Base-by-base conservation (phyloP, 2,113 vertebrate genomes). In the Eulemur macaco region DNA sequence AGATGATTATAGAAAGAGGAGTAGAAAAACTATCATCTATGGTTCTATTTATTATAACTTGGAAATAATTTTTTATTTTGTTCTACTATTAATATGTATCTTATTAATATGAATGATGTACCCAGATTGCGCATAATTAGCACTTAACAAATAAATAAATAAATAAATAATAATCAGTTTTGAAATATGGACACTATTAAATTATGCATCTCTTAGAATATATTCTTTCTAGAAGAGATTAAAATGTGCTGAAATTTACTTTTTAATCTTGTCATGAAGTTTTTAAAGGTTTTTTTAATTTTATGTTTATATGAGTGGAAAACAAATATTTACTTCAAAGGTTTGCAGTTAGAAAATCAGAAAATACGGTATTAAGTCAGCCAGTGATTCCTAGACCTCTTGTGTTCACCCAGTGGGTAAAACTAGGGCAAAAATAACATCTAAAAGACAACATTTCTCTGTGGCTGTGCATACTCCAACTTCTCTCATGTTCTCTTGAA, bases 261-360 rank as follows among this genome's bases (percentile, higher is more conserved):
- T 83, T 34, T 4, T 87, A 56, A 77, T 80, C 56, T 96, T 97
- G 64, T 6, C 37, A 60, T 47, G 9, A 63, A 71, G 27, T 66
- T 87, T 4, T 52, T 86, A 47, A 25, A 37, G 1, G 27, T 91
- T 83, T 80, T 34, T 31, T 29, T 37, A 29, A 77, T 69, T 5
- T 64, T 86, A 6, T 94, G 17, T 31, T 68, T 80, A 12, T 80
- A 20, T 64, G 10, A 87, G n/a, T n/a, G 8, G 39, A 76, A 95
- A 95, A 50, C 29, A 91, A 91, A 89, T 83, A 25, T 5, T 86
- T 85, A 29, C 74, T 60, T 73, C 45, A 25, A 84, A 85, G 45
- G 29, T 74, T 83, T 92, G 71, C 95, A 95, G n/a, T 80, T 90
- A 47, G 18, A 92, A 66, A 93, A 71, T 80, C 42, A 87, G 42